phyloP scores from a whole-genome alignment of 2,888 invertebrate genomes.

The Drosophila affinis region DNA sequence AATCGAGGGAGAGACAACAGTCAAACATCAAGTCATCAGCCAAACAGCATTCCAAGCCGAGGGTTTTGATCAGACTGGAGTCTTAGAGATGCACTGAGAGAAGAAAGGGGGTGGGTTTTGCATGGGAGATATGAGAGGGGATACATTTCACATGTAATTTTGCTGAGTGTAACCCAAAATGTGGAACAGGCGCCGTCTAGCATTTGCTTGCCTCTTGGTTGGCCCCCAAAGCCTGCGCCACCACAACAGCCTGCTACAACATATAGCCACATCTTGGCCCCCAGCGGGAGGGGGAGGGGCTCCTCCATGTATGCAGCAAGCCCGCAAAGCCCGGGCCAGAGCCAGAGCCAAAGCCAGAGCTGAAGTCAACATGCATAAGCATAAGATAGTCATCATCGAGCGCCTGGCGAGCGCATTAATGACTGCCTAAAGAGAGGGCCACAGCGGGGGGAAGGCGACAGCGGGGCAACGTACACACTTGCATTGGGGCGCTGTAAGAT shows the following conservation, averaged over 20 bases:
- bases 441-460: background rate
- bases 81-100: background rate
- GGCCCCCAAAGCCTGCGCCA: background rate
- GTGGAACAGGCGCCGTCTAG: slow-evolving; percentile 40
- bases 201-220: slow-evolving; percentile 5
- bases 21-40: slow-evolving; percentile 52
- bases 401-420: slow-evolving; percentile 70
- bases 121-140: no score
- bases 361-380: slow-evolving; percentile 66
- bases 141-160: background rate
- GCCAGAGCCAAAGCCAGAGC: slow-evolving; percentile 21
- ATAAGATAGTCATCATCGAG: slow-evolving; percentile 72
- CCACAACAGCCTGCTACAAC: background rate
- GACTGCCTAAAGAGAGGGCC: slow-evolving; percentile 51
- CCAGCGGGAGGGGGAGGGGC: background rate
- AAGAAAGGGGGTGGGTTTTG: background rate
- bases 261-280: background rate
- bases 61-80: slow-evolving; percentile 26
- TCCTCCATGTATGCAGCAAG: background rate
- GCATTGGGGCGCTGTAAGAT: background rate
- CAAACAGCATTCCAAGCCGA: slow-evolving; percentile 47
- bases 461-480: no score
- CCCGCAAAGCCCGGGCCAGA: background rate
- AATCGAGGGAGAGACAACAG: slow-evolving; percentile 42
- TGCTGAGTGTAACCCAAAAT: slow-evolving; percentile 15